Evolutionary conservation across 2,797 vertebrate species (phyloP).

Genomic region (Leucoraja ocellata): DNA sequence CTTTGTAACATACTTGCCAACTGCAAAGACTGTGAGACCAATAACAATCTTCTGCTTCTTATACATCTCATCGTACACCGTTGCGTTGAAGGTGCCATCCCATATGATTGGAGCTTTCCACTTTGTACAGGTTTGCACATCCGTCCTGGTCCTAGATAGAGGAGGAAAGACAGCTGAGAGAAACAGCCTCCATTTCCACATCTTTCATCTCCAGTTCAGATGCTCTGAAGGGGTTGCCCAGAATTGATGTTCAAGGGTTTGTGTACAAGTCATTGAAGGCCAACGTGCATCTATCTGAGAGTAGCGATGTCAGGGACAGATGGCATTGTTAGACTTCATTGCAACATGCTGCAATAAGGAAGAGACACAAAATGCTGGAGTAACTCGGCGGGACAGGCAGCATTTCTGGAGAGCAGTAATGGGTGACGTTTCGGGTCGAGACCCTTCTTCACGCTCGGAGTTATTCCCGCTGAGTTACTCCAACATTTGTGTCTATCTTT

Average conservation of each 20-base stretch:
- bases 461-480: no score
- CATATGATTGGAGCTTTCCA: constrained; percentile 67
- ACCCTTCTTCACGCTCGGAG: no score
- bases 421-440: no score
- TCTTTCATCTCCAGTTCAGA: background rate
- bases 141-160: constrained; percentile 51
- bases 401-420: no score
- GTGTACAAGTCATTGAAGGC: background rate
- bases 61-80: constrained; percentile 50
- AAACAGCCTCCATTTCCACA: background rate
- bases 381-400: no score
- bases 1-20: constrained; percentile 59
- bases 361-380: no score
- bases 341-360: no score
- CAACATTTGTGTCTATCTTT: no score
- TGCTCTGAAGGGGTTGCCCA: background rate
- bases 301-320: no score
- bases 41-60: constrained; percentile 50
- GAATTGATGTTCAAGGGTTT: background rate
- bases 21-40: constrained; percentile 55
- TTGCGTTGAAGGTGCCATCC: constrained; percentile 62
- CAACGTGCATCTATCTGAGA: no score
- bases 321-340: no score
- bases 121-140: constrained; percentile 63
- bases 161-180: background rate